Percentiles rank a stretch among this genome's conserved stretches.
Evolutionary conservation across 2,888 invertebrate species (phyloP).

Genomic region (Troides helena): DNA sequence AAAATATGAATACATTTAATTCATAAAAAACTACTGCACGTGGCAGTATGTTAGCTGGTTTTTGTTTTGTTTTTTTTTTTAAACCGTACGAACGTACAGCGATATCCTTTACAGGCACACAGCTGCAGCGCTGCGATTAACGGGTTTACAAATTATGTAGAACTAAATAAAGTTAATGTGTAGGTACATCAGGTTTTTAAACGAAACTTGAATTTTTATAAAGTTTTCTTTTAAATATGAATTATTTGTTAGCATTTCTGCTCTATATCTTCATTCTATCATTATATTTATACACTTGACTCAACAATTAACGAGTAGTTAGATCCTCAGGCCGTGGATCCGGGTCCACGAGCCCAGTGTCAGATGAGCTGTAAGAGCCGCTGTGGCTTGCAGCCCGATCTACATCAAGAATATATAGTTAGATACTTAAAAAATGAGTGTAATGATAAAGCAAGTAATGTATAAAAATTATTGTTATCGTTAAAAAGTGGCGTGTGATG

Average conservation of each 20-base stretch:
- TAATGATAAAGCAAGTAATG: background rate
- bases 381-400: no score
- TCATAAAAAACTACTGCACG: constrained; percentile 14
- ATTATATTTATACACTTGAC: background rate
- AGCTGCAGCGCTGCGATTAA: constrained; percentile 28
- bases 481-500: background rate
- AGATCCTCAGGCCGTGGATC: background rate
- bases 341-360: no score
- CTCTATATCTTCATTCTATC: background rate
- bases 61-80: constrained; percentile 19
- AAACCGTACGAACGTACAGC: constrained; percentile 12
- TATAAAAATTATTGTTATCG: background rate
- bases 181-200: constrained; percentile 11
- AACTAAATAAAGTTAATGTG: background rate
- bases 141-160: constrained; percentile 26
- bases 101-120: constrained; percentile 23
- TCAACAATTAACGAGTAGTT: background rate
- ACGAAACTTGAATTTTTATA: constrained; percentile 4
- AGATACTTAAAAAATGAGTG: background rate
- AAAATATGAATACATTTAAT: background rate
- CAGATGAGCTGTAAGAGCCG: no score
- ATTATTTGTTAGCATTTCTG: background rate
- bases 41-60: constrained; percentile 22
- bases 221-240: background rate
- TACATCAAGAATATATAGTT: background rate